Conservation (phyloP, 2,113 vertebrate genomes). For the Brienomyrus brachyistius region DNA sequence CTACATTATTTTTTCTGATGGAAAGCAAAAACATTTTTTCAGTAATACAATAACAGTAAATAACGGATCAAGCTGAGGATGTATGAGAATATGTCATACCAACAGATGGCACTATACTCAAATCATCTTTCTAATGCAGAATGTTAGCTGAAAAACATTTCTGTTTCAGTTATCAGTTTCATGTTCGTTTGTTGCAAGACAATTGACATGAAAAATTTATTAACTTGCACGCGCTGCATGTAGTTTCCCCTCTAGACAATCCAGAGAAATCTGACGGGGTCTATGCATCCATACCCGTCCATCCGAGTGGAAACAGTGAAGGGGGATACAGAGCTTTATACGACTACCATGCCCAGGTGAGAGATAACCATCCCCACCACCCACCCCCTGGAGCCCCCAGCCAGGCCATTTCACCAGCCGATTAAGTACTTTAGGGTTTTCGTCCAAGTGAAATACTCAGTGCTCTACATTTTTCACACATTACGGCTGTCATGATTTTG, state of each 20-base stretch:
- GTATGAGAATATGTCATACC: background rate
- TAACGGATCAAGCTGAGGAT: background rate
- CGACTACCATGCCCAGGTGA: constrained; percentile 84
- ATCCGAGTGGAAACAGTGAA: background rate
- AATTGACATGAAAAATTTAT: no score
- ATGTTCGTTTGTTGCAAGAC: background rate
- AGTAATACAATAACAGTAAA: background rate
- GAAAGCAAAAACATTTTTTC: background rate
- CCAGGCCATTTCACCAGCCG: background rate
- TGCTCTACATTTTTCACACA: background rate
- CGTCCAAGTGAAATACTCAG: background rate
- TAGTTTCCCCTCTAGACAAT: background rate
- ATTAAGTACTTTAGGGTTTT: background rate
- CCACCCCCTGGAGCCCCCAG: background rate
- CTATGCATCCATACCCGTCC: constrained; percentile 64
- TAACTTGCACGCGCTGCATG: background rate
- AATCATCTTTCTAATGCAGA: background rate
- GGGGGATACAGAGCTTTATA: constrained; percentile 71
- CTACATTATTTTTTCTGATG: background rate
- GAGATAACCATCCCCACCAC: background rate
- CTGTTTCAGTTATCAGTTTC: background rate
- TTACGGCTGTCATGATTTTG: background rate
- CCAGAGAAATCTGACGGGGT: constrained; percentile 57
- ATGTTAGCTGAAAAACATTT: background rate
- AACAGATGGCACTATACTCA: background rate